phyloP scores from a whole-genome alignment of 2,888 invertebrate genomes.

The Dryobota labecula region DNA sequence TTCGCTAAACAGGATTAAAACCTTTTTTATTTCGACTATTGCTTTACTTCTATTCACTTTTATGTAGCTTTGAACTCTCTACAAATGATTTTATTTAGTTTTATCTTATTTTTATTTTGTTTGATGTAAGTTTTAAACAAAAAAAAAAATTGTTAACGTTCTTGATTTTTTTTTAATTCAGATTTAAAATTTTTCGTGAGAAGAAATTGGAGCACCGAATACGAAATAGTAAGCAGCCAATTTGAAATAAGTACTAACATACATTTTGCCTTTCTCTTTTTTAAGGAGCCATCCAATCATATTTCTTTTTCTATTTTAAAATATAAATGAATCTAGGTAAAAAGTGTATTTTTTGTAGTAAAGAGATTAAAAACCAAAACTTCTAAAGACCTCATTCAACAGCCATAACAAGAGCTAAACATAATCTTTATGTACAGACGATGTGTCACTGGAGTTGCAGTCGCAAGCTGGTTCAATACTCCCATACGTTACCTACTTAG shows the following conservation, averaged over 20 bases:
- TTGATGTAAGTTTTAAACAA: slow-evolving; percentile 14
- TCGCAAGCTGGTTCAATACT: slow-evolving; percentile 59
- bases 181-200: neutral
- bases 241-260: neutral
- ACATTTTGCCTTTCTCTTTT: neutral
- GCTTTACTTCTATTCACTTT: slow-evolving; percentile 67
- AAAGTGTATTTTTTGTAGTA: neutral
- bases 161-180: neutral
- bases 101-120: slow-evolving; percentile 11
- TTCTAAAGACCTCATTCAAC: slow-evolving; percentile 2
- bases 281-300: neutral
- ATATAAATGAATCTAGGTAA: neutral
- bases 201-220: neutral
- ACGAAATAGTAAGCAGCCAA: too few species aligned
- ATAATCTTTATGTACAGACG: slow-evolving; percentile 32
- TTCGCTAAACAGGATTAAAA: slow-evolving; percentile 87
- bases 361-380: neutral
- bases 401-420: slow-evolving; percentile 11
- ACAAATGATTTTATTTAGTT: slow-evolving; percentile 43
- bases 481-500: slow-evolving; percentile 67
- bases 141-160: neutral
- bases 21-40: slow-evolving; percentile 78
- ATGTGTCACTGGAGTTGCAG: slow-evolving; percentile 49
- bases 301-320: neutral
- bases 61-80: slow-evolving; percentile 40